phyloP scores from a whole-genome alignment of 2,888 invertebrate species.

The Ochropleura plecta region DNA sequence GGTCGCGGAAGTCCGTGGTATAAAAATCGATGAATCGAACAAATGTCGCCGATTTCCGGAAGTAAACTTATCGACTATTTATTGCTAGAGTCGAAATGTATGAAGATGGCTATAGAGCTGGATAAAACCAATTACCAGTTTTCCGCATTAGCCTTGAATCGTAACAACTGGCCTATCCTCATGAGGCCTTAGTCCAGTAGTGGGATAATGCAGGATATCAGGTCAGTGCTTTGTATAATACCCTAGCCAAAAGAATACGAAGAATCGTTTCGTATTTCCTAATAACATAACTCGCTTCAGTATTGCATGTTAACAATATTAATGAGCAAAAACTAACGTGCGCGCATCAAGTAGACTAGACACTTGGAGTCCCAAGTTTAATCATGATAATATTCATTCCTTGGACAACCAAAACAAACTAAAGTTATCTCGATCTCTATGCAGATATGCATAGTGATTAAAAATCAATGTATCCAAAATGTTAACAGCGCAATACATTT shows the following conservation, averaged over 20 bases:
- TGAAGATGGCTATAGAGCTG: too few relatives aligned
- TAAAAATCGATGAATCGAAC: too few relatives aligned
- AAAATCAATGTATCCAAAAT: background rate
- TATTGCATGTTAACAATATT: conserved; percentile 10
- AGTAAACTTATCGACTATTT: too few relatives aligned
- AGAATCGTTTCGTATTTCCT: background rate
- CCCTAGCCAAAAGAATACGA: background rate
- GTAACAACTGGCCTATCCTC: too few relatives aligned
- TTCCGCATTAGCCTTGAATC: too few relatives aligned
- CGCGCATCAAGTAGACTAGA: background rate
- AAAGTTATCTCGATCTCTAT: background rate
- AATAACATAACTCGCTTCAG: background rate
- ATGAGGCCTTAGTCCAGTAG: too few relatives aligned
- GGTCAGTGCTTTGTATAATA: background rate
- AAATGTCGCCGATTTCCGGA: too few relatives aligned
- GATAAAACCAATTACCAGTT: too few relatives aligned
- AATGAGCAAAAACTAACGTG: background rate
- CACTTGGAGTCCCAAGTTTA: background rate
- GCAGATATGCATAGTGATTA: background rate
- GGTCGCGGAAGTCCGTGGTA: too few relatives aligned
- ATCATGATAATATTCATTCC: background rate
- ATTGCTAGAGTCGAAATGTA: too few relatives aligned
- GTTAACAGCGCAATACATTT: background rate
- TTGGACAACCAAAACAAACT: background rate
- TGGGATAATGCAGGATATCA: too few relatives aligned